Evolutionary conservation across 2,797 vertebrate genomes (phyloP).

Genomic region (Ispidina lecontei): DNA sequence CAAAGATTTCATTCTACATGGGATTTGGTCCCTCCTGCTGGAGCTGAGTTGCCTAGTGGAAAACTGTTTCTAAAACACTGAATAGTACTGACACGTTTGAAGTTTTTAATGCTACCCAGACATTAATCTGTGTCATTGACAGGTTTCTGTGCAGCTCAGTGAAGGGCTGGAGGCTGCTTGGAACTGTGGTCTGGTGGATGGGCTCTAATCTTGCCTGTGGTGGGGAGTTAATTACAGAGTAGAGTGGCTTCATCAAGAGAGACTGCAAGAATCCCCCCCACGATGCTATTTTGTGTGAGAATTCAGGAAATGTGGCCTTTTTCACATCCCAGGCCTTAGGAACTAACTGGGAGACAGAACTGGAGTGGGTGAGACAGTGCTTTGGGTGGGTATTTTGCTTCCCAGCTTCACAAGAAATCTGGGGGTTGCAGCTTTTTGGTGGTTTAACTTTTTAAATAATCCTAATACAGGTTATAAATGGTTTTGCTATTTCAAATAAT

Average conservation of each 20-base stretch:
- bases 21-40: neutral
- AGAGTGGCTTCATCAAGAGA: neutral
- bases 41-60: neutral
- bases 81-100: neutral
- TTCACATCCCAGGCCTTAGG: accelerated
- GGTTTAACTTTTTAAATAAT: neutral
- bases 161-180: neutral
- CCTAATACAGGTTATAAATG: neutral
- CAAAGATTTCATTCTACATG: neutral
- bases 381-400: neutral
- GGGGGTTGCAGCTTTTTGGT: neutral
- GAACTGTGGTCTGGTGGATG: neutral
- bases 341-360: neutral
- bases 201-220: accelerated
- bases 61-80: neutral
- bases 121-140: neutral
- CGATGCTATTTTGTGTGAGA: neutral
- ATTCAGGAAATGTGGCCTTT: neutral
- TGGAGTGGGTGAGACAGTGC: neutral
- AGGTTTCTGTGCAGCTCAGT: neutral
- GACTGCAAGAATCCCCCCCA: neutral
- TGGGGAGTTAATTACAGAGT: neutral
- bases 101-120: neutral
- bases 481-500: neutral
- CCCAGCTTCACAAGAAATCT: neutral